These are phyloP conservation scores for Glyptemys insculpta DNA, from an alignment of 2,797 vertebrate species.

Conservation along the genomic window DNA sequence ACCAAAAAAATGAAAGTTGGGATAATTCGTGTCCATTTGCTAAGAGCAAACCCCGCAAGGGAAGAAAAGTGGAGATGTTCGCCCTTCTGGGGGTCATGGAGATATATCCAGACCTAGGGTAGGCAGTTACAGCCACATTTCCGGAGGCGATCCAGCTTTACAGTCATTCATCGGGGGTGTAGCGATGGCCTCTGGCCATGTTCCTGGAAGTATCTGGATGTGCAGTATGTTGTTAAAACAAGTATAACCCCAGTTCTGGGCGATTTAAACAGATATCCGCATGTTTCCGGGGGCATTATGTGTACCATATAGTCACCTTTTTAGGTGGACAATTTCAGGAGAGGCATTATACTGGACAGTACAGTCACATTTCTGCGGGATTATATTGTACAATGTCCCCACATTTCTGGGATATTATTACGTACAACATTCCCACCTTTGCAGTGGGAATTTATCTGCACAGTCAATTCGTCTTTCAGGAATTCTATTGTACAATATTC, in stretches of 20 bases:
- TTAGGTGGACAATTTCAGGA: background rate
- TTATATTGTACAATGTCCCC: background rate
- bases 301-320: background rate
- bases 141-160: background rate
- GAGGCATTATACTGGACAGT: background rate
- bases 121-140: background rate
- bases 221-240: background rate
- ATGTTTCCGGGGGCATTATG: background rate
- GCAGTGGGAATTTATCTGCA: background rate
- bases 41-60: background rate
- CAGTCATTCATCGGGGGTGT: no score
- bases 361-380: background rate
- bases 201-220: background rate
- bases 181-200: no score
- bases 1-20: background rate
- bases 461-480: background rate
- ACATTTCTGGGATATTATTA: background rate
- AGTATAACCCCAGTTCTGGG: background rate
- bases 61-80: background rate
- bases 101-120: no score
- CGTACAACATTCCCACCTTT: background rate
- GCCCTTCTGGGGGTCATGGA: no score
- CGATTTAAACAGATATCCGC: background rate
- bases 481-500: background rate
- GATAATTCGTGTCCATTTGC: background rate